Evolutionary conservation across 2,113 vertebrate species (phyloP), one percentile per base, ranked within the genome.

Genomic region (Strigops habroptila): DNA sequence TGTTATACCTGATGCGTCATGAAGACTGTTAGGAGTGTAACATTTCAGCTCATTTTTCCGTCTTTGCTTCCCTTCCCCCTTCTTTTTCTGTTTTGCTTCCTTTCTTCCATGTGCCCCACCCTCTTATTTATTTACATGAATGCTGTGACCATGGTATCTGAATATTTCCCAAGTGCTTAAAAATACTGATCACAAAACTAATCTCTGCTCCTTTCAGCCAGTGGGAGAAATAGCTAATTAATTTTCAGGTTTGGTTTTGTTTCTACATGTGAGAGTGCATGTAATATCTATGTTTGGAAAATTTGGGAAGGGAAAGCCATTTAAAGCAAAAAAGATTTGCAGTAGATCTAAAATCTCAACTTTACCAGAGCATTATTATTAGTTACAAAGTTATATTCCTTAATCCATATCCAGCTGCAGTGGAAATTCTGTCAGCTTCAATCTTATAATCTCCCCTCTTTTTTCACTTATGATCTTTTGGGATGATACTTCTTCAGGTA

Each of bases 161-260:
- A 85, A 19, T 79, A 82, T 95, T 95, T 95, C 62, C 62, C 74
- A 94, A 73, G 77, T 85, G 44, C 86, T 88, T 95, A 88, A 91
- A 94, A 93, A 63, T 84, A 91, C 80, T 81, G 86, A 90, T 97
- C 96, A 90, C 80, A 88, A 81, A 90, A 77, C 22, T 86, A 92
- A 91, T 93, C 92, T 94, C 67, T 78, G 28, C 53, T 90, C 73
- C 73, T 81, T 94, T 90, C 86, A 94, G 73, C 60, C 76, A 75
- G 52, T 93, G 63, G 53, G 77, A 92, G 67, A 91, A 91, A 73
- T 30, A 91, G 41, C 57, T 73, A 85, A 80, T 82, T 79, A 33
- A 31, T 92, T 69, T 95, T 63, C 95, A 97, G 87, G 91, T 79
- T 92, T 95, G 84, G 87, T 82, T 95, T 94, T 95, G 91, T 96